phyloP scores from a whole-genome alignment of 2,888 invertebrate genomes.

The Anarsia innoxiella region DNA sequence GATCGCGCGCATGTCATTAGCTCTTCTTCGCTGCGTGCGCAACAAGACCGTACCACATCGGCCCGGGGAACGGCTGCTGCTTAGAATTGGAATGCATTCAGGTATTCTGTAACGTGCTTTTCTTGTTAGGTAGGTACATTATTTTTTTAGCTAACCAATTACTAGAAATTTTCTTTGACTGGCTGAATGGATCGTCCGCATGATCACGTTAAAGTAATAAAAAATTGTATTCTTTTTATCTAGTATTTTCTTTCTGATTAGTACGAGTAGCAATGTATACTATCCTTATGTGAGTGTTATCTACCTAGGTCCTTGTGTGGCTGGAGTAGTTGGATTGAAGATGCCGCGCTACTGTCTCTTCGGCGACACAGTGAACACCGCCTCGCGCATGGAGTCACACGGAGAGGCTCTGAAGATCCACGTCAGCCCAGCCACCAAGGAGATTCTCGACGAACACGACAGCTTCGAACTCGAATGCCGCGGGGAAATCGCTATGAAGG shows the following conservation, averaged over 20 bases:
- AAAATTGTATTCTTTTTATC: too few relatives aligned
- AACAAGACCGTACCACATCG: conserved; percentile 94
- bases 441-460: conserved; percentile 88
- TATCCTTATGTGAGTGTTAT: neutral
- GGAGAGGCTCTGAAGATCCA: conserved; percentile 94
- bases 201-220: too few relatives aligned
- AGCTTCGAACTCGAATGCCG: conserved; percentile 88
- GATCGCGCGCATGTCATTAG: conserved; percentile 94
- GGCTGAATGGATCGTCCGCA: too few relatives aligned
- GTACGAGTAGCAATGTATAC: too few relatives aligned
- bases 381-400: conserved; percentile 93
- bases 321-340: conserved; percentile 93
- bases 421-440: conserved; percentile 91
- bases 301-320: conserved; percentile 82
- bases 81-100: conserved; percentile 96
- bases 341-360: conserved; percentile 97
- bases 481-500: conserved; percentile 95
- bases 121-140: too few relatives aligned
- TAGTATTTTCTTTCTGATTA: too few relatives aligned
- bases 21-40: conserved; percentile 88
- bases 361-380: conserved; percentile 94
- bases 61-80: conserved; percentile 88
- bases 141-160: too few relatives aligned
- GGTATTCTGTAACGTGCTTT: conserved; percentile 50
- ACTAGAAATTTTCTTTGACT: too few relatives aligned